phyloP scores from a whole-genome alignment of 2,113 vertebrate genomes.

The Natator depressus region DNA sequence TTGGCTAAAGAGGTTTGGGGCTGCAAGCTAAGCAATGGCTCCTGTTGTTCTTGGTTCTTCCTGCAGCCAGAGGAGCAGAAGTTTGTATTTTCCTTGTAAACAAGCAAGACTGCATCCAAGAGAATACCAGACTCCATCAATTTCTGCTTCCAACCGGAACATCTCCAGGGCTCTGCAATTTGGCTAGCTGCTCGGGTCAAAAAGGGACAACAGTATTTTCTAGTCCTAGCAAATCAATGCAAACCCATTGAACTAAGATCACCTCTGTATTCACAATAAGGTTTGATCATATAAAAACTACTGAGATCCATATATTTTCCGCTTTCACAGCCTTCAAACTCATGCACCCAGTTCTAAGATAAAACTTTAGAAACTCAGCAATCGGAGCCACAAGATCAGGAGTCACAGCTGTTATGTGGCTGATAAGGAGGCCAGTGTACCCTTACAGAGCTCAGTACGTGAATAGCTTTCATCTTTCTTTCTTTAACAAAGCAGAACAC shows the following conservation, averaged over 20 bases:
- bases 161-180: neutral
- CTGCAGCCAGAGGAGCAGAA: neutral
- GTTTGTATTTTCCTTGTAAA: neutral
- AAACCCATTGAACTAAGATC: neutral
- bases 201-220: neutral
- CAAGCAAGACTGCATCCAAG: neutral
- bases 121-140: neutral
- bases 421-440: neutral
- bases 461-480: neutral
- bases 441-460: neutral
- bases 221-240: neutral
- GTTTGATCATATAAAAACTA: neutral
- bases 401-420: neutral
- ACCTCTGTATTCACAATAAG: fast-evolving
- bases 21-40: neutral
- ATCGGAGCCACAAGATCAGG: neutral
- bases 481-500: neutral
- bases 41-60: neutral
- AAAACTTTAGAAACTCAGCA: neutral
- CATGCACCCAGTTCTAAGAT: neutral
- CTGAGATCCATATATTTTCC: neutral
- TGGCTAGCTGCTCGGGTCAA: neutral
- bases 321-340: neutral
- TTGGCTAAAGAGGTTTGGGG: neutral
- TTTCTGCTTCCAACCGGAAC: neutral